Base-by-base conservation (phyloP, 2,888 invertebrate species). In the Stratiomys singularior region DNA sequence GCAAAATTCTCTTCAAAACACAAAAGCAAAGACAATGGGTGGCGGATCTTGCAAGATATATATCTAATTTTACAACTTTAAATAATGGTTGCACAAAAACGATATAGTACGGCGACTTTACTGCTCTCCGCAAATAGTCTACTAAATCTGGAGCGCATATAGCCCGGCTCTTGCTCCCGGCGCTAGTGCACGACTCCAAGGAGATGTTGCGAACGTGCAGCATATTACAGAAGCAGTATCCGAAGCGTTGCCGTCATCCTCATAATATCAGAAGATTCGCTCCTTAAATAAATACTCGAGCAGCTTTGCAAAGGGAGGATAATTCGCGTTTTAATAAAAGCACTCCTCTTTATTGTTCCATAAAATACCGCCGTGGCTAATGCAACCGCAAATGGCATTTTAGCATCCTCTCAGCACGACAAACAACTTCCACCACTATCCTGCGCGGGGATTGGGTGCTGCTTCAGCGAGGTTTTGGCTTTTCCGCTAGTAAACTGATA, bases 271-370 rank as follows among this genome's bases (percentile, higher is more conserved):
- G 21, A 60, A 28, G 56, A 72, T 28, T 56, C 21, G 23, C 18
- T 56, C 27, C 28, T 52, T 52, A 71, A 71, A 56, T 56, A 52
- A 72, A 72, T 72, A 56, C 56, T 72, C 18, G 30, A 28, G 4
- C 28, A 72, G 56, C 71, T 67, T 37, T 28, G 5, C 72, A 15
- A 2, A 11, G 56, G n/a, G 52, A 11, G 37, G n/a, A 72, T 72
- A 56, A 72, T 72, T 72, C 72, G 52, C 52, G 72, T 72, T 72
- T 52, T 72, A 58, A 72, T 72, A 72, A 72, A 72, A 72, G 72
- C 72, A 28, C 30, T 30, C 72, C 4, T 28, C 30, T 72, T 72
- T 72, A 72, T 72, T 46, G 67, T 56, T 72, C 72, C 46, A 72
- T 72, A 72, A 72, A 72, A 72, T 58, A 27, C 72, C 30, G 2